Evolutionary conservation across 1,140 invertebrate species (phyloP).

Genomic region (Drosophila serrata): DNA sequence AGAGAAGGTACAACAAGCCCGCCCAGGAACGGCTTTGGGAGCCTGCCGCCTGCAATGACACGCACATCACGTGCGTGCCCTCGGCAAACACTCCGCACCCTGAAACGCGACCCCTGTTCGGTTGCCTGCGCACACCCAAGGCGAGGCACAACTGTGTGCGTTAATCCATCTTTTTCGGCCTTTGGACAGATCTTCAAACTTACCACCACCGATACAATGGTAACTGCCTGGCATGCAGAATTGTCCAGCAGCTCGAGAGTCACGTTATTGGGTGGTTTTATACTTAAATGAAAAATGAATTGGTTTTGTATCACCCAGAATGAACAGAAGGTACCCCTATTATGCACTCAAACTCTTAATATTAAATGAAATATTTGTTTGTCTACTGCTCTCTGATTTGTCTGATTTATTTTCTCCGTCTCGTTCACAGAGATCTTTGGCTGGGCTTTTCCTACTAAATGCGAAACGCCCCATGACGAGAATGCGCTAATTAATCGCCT

Average conservation of each 20-base stretch:
- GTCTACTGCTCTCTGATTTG: not conserved
- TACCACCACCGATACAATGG: conserved; percentile 2
- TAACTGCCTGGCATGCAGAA: not conserved
- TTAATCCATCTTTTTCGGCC: conserved; percentile 9
- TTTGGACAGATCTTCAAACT: conserved; percentile 6
- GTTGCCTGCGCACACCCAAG: conserved; percentile 15
- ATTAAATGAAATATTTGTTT: conserved; percentile 5
- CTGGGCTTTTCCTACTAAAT: not conserved
- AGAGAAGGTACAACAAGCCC: not conserved
- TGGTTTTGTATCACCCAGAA: not conserved
- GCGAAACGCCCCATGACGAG: not conserved
- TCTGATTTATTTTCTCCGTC: not conserved
- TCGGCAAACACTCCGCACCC: conserved; percentile 15
- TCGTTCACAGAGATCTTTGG: conserved; percentile 14
- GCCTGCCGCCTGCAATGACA: conserved; percentile 32
- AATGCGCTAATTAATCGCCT: conserved; percentile 13
- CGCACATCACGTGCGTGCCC: conserved; percentile 32
- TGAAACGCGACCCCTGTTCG: not conserved
- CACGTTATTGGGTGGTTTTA: conserved; percentile 7
- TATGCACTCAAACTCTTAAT: not conserved
- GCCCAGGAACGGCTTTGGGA: not conserved
- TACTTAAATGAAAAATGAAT: not conserved
- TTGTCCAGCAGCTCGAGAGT: conserved; percentile 14
- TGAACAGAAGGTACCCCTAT: not conserved
- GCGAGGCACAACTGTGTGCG: not conserved